Percentiles rank a stretch among this genome's conserved stretches.
Evolutionary conservation across 1,140 invertebrate species (phyloP).

Genomic region (Nephila pilipes): DNA sequence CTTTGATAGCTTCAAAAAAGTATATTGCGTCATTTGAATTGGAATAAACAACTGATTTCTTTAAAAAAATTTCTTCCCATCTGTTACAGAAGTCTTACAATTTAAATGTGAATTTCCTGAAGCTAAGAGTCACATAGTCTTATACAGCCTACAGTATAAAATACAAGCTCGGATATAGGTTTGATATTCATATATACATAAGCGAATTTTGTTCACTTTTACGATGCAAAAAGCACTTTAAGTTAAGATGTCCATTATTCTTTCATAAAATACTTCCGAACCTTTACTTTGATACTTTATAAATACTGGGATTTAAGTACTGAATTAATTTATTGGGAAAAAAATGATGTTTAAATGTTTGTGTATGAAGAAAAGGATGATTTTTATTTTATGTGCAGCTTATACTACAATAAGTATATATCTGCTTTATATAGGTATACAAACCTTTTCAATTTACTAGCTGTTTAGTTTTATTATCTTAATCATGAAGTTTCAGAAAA

Average conservation of each 20-base stretch:
- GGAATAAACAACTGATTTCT: too few relatives aligned
- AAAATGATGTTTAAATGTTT: not conserved
- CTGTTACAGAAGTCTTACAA: constrained; percentile 53
- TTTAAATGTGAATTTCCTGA: constrained; percentile 4
- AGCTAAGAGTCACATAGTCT: constrained; percentile 34
- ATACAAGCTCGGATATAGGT: constrained; percentile 76
- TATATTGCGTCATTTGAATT: too few relatives aligned
- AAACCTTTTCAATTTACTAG: too few relatives aligned
- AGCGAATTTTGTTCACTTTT: constrained; percentile 76
- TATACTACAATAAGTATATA: too few relatives aligned
- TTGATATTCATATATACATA: constrained; percentile 71
- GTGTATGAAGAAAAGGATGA: too few relatives aligned
- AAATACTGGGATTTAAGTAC: constrained; percentile 2
- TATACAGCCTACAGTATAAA: constrained; percentile 72
- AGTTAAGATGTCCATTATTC: constrained; percentile 26
- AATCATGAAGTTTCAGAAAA: too few relatives aligned
- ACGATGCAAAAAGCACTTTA: constrained; percentile 70
- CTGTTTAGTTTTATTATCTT: too few relatives aligned
- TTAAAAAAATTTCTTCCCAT: not conserved
- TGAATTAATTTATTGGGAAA: not conserved
- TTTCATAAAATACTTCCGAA: not conserved
- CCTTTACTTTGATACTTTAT: constrained; percentile 26
- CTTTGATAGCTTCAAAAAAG: too few relatives aligned
- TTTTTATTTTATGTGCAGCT: too few relatives aligned
- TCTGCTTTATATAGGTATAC: too few relatives aligned